Evolutionary conservation across 2,113 vertebrate genomes (phyloP), one percentile per base, ranked within the genome.

Genomic region (Ciconia boyciana): DNA sequence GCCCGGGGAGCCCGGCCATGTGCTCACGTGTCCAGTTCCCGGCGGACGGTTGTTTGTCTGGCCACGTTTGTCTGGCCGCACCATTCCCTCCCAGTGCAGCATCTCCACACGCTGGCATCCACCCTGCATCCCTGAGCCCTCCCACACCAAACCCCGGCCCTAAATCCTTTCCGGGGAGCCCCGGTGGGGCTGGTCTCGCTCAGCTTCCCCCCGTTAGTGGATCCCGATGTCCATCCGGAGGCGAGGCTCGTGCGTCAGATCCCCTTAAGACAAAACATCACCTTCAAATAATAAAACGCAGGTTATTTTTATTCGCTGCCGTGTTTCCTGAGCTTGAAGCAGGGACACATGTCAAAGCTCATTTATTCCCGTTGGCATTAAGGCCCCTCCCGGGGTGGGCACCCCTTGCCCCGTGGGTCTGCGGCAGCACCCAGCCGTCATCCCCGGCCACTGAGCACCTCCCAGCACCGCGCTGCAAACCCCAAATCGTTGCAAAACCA

Each of bases 301-400:
- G 4, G 31, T 43, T 54, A 61, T 2, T 43, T 65, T 43, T n/a
- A n/a, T 28, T 44, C 0, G 2, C 49, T 44, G 49, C 11, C 0
- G 8, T 31, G 28, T 51, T 51, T 62, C 20, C 60, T 9, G 46
- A 17, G 61, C 39, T 8, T 43, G 21, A 65, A 54, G 22, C 7
- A 16, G 32, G 28, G n/a, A 6, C 3, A 7, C 16, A 1, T 4
- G 36, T n/a, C 61, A 52, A 65, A 55, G 24, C 7, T 29, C 7
- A 2, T 25, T 79, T 9, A 29, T 34, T 34, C 76, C 36, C 2
- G 0, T 12, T 34, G 60, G 29, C 48, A 11, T 34, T 26, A 41
- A 26, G 76, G 16, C 22, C 77, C 36, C 18, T 52, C 60, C 36
- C 0, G 3, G 29, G 8, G 31, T n/a, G 60, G 76, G 60, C 36